Conservation (phyloP, 2,888 invertebrate species). For the Amphimallon solstitiale region DNA sequence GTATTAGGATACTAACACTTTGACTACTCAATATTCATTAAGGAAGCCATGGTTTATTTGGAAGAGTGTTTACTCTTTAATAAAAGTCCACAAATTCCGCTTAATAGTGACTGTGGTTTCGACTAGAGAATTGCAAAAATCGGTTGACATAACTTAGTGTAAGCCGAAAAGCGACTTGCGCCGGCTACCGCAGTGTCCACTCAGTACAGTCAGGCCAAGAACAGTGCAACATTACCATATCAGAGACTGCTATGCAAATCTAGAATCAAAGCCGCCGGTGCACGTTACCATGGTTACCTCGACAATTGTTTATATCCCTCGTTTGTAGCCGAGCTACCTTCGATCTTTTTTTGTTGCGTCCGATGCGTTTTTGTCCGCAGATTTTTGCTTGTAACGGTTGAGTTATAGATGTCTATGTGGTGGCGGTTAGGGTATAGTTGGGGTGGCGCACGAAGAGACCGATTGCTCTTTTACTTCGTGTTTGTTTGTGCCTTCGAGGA, state of each 20-base stretch:
- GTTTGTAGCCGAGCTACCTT: slow-evolving; percentile 59
- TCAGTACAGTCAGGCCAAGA: slow-evolving; percentile 59
- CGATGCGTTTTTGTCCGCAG: slow-evolving; percentile 58
- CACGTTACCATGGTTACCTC: slow-evolving; percentile 59
- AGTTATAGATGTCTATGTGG: slow-evolving; percentile 58
- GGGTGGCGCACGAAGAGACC: slow-evolving; percentile 22
- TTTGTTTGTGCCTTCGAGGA: slow-evolving; percentile 48
- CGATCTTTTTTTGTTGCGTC: slow-evolving; percentile 53
- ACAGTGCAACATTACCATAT: slow-evolving; percentile 61
- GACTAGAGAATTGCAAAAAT: slow-evolving; percentile 40
- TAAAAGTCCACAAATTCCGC: slow-evolving; percentile 14
- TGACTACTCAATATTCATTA: too few relatives aligned
- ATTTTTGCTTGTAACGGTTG: slow-evolving; percentile 60
- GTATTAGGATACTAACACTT: too few relatives aligned
- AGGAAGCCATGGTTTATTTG: background rate
- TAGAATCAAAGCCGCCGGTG: slow-evolving; percentile 61
- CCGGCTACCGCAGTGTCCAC: slow-evolving; percentile 60
- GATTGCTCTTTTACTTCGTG: slow-evolving; percentile 20
- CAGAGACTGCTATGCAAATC: slow-evolving; percentile 63
- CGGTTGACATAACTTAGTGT: slow-evolving; percentile 62
- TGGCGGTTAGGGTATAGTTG: slow-evolving; percentile 24
- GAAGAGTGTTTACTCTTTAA: background rate
- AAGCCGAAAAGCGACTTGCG: slow-evolving; percentile 59
- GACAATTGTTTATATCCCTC: slow-evolving; percentile 62
- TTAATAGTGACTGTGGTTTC: background rate